A percentile compares a stretch with the other conserved stretches of the same genome.
Conservation (phyloP, 2,888 invertebrate genomes). For the Eustalomyia histrio region DNA sequence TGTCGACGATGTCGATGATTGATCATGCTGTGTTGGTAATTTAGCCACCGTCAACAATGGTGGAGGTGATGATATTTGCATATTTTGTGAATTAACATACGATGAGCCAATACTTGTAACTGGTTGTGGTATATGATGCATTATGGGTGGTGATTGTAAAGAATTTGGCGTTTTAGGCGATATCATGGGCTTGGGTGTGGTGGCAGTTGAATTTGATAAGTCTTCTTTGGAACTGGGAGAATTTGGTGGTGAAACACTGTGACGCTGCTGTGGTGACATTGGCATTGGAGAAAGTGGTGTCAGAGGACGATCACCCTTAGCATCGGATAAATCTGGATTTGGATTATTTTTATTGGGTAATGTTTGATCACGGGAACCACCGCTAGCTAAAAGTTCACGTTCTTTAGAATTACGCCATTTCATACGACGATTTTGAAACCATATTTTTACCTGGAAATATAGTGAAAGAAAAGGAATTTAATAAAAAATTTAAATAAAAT, state of each 20-base stretch:
- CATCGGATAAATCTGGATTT: constrained; percentile 95
- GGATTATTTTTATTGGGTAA: constrained; percentile 98
- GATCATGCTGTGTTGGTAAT: constrained; percentile 71
- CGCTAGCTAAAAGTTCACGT: constrained; percentile 93
- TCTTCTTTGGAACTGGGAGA: constrained; percentile 64
- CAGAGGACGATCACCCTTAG: constrained; percentile 88
- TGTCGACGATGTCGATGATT: constrained; percentile 72
- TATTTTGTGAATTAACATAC: constrained; percentile 67
- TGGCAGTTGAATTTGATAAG: constrained; percentile 42
- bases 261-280: constrained; percentile 70
- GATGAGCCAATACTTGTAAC: constrained; percentile 69
- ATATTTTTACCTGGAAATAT: constrained; percentile 82
- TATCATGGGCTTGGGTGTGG: constrained; percentile 54
- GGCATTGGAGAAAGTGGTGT: constrained; percentile 80
- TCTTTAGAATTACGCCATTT: constrained; percentile 99
- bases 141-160: constrained; percentile 66
- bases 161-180: constrained; percentile 54
- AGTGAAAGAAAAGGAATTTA: not conserved
- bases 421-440: constrained; percentile 99
- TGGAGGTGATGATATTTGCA: constrained; percentile 75
- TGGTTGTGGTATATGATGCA: constrained; percentile 70
- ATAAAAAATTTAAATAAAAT: not conserved
- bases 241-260: constrained; percentile 69
- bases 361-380: constrained; percentile 96
- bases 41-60: constrained; percentile 72